Evolutionary conservation across 1,140 invertebrate genomes (phyloP).

Genomic region (Melanaphis sacchari): DNA sequence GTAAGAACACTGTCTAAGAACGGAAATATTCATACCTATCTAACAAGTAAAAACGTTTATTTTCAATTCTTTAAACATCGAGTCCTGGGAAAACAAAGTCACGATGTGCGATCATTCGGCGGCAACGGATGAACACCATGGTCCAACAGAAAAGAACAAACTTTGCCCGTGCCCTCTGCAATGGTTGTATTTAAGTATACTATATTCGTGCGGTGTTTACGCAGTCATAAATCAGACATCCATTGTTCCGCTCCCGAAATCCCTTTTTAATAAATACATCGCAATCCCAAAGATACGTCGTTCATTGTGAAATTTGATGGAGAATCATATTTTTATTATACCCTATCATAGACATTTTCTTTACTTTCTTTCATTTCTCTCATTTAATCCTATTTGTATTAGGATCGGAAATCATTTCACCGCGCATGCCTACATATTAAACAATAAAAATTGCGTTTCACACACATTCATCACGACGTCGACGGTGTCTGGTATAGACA

Average conservation of each 20-base stretch:
- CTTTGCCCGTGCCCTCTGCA: neutral
- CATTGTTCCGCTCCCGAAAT: neutral
- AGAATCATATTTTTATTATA: neutral
- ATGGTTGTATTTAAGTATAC: neutral
- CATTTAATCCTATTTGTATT: conserved; percentile 8
- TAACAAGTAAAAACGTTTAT: neutral
- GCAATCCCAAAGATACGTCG: neutral
- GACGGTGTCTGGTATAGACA: neutral
- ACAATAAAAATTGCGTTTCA: neutral
- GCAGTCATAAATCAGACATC: conserved; percentile 31
- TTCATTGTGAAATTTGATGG: neutral
- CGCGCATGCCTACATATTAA: neutral
- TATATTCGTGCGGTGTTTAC: neutral
- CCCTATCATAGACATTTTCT: neutral
- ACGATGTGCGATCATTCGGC: neutral
- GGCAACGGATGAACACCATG: neutral
- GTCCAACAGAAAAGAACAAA: neutral
- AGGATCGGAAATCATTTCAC: neutral
- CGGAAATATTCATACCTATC: neutral
- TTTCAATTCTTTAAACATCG: neutral
- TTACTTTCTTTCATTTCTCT: neutral
- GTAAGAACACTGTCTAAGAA: no score
- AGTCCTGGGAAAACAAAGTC: neutral
- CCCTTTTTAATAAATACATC: conserved; percentile 34
- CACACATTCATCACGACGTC: conserved; percentile 1